These are phyloP conservation scores for Eurystomus gularis DNA, from an alignment of 2,113 vertebrate genomes.

Conservation along the genomic window DNA sequence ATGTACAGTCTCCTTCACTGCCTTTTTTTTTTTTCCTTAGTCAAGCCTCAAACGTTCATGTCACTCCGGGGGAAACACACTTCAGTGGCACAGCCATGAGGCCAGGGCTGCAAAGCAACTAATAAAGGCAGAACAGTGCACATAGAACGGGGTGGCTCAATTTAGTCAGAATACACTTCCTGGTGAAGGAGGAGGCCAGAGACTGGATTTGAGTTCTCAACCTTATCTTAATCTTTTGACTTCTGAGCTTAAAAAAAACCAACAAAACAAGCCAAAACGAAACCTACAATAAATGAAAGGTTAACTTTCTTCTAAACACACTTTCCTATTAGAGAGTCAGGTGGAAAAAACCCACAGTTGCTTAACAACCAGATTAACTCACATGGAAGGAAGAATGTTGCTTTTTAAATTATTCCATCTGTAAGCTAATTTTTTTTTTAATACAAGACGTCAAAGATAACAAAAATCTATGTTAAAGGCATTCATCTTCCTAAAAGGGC, in stretches of 20 bases:
- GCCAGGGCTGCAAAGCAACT: constrained; percentile 91
- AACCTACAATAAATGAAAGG: background rate
- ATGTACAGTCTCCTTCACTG: constrained; percentile 90
- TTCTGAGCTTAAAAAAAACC: background rate
- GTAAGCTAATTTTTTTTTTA: constrained; percentile 11
- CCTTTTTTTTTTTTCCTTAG: constrained; percentile 73
- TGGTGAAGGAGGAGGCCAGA: constrained; percentile 83
- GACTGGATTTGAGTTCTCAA: constrained; percentile 86
- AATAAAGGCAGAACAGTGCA: constrained; percentile 85
- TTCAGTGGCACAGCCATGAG: constrained; percentile 86
- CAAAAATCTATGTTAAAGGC: background rate
- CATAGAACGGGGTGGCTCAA: constrained; percentile 81
- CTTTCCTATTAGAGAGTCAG: constrained; percentile 61
- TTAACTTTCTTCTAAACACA: constrained; percentile 35
- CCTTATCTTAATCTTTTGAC: constrained; percentile 55
- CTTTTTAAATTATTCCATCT: constrained; percentile 19
- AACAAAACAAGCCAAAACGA: background rate
- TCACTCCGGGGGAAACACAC: constrained; percentile 85
- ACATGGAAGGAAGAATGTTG: constrained; percentile 6
- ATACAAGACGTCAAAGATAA: constrained; percentile 12
- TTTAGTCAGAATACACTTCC: constrained; percentile 81
- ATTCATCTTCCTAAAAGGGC: background rate
- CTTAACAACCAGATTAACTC: constrained; percentile 8
- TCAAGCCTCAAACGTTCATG: constrained; percentile 78
- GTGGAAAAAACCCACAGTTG: constrained; percentile 59